Conservation (phyloP, 2,113 vertebrate species). For the Pangasianodon gigas region DNA sequence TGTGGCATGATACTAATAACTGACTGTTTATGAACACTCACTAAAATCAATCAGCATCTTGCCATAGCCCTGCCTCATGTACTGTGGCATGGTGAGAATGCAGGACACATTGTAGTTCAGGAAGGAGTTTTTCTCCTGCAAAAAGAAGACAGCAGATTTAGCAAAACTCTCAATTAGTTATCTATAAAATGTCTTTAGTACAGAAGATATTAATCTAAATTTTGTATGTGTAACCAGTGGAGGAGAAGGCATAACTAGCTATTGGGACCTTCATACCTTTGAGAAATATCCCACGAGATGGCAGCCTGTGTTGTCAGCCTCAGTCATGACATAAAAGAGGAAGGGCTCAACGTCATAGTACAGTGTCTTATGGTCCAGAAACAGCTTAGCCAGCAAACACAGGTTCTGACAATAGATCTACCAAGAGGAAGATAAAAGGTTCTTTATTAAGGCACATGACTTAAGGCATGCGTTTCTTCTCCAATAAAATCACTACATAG, state of each 20-base stretch:
- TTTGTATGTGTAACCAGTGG: neutral
- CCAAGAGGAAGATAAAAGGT: neutral
- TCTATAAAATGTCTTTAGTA: neutral
- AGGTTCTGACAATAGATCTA: constrained; percentile 99
- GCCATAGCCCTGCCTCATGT: constrained; percentile 97
- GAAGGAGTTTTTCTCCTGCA: constrained; percentile 98
- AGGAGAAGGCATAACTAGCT: neutral
- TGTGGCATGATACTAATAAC: neutral
- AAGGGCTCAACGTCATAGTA: constrained; percentile 99
- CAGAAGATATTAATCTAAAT: neutral
- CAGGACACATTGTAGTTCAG: constrained; percentile 99
- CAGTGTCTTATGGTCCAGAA: constrained; percentile 97
- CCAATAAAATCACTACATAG: neutral
- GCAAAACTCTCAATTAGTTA: neutral
- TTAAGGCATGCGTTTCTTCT: neutral
- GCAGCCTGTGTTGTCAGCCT: constrained; percentile 97
- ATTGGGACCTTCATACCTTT: constrained; percentile 75
- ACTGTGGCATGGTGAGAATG: constrained; percentile 98
- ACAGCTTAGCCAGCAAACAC: constrained; percentile 96
- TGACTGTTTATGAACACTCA: constrained; percentile 70
- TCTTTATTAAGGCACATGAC: neutral
- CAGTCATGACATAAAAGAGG: constrained; percentile 99
- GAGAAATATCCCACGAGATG: constrained; percentile 99
- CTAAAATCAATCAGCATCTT: constrained; percentile 99
- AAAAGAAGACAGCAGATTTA: constrained; percentile 37